Conservation (phyloP, 2,888 invertebrate genomes). For the Polyommatus iphigenia region DNA sequence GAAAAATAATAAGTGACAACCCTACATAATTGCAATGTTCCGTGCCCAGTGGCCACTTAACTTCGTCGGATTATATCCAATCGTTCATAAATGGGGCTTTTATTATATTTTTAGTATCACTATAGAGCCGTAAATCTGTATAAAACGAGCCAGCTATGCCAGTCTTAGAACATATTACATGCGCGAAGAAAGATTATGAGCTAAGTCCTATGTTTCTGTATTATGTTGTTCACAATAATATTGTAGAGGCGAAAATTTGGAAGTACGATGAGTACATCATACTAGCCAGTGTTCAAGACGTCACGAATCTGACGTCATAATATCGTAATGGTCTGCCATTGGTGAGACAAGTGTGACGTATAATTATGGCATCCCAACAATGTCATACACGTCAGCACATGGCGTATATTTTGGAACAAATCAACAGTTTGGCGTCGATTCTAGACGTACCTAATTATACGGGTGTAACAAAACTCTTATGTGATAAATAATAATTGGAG, state of each 20-base stretch:
- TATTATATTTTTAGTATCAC: background rate
- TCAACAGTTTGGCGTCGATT: too few relatives aligned
- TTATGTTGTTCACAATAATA: background rate
- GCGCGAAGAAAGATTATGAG: background rate
- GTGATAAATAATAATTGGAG: too few relatives aligned
- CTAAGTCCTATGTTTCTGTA: background rate
- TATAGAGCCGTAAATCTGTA: background rate
- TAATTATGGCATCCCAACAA: too few relatives aligned
- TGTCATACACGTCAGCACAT: too few relatives aligned
- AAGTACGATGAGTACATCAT: too few relatives aligned
- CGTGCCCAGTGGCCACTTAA: background rate
- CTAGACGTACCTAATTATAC: too few relatives aligned
- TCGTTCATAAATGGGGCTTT: background rate
- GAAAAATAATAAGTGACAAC: background rate
- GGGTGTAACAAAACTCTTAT: too few relatives aligned
- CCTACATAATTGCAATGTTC: background rate
- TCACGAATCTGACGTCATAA: too few relatives aligned
- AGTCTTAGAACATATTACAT: background rate
- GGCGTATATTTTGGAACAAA: too few relatives aligned
- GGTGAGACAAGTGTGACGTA: too few relatives aligned
- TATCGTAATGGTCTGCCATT: too few relatives aligned
- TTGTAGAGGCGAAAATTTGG: background rate
- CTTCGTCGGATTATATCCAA: slow-evolving; percentile 9
- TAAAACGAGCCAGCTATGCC: background rate
- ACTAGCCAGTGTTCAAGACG: too few relatives aligned